Base-by-base conservation (phyloP, 2,797 vertebrate genomes). In the Lutra lutra region DNA sequence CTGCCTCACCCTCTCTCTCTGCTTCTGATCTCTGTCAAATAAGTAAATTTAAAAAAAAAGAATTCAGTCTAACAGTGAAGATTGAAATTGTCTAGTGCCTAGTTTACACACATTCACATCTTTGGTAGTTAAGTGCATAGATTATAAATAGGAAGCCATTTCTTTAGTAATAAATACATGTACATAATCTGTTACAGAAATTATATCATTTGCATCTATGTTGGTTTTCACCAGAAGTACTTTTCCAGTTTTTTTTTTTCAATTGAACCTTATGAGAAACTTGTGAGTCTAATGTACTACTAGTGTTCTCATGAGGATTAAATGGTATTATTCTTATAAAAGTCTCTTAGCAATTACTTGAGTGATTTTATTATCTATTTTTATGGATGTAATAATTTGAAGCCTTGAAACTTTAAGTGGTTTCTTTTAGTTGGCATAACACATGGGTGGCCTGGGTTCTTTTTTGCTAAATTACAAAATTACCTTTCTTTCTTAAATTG, bases 401-500 rank as follows among this genome's bases (percentile, higher is more conserved):
- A 73, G n/a, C 23, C 91, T 88, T 93, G 70, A 86, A 95, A 60
- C 1, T 12, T 79, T 90, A 77, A 62, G 51, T 92, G 51, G 17
- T 78, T 85, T 89, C 62, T 92, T 94, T 89, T 27, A 40, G 62
- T 79, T 72, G 35, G 13, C 40, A 32, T 84, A 84, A 86, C 38
- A 89, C 64, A 73, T 89, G 13, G 77, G 29, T 93, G n/a, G 10
- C n/a, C 51, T 6, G 43, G 46, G 12, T 43, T 75, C 13, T 40
- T 93, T 82, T 80, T 68, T 85, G n/a, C 62, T 86, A 92, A 82
- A 75, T 82, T 48, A 86, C 64, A 86, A 91, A 95, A 93, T 80
- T 86, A 43, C n/a, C 80, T 93, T 95, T 80, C 38, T 75, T 68
- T 60, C 73, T 90, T 93, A 86, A 93, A 51, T 75, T 96, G 48